A percentile compares a stretch with the other conserved stretches of the same genome.
Conservation (phyloP, 2,888 invertebrate species). For the Carcina quercana region DNA sequence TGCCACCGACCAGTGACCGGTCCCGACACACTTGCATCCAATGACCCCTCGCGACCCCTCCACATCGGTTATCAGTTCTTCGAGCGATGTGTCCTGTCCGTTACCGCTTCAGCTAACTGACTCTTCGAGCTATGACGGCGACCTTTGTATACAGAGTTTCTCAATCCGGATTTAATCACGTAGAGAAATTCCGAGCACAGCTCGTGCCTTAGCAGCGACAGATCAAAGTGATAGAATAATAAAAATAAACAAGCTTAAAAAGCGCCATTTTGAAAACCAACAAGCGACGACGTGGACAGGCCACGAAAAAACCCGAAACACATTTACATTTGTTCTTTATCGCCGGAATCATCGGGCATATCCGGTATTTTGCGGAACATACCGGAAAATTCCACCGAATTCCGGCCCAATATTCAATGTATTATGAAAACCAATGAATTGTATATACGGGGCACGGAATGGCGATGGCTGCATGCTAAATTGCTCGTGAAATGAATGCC, state of each 20-base stretch:
- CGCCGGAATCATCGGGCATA: constrained; percentile 1
- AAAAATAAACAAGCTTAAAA: not conserved
- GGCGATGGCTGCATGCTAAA: constrained; percentile 1
- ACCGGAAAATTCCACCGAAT: not conserved
- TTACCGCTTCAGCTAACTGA: too few relatives aligned
- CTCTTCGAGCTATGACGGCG: too few relatives aligned
- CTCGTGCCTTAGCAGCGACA: too few relatives aligned
- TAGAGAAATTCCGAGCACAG: too few relatives aligned
- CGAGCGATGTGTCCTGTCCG: too few relatives aligned
- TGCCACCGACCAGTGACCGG: too few relatives aligned
- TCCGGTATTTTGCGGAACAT: constrained; percentile 4
- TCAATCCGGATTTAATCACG: too few relatives aligned
- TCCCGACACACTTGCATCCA: too few relatives aligned
- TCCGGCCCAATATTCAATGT: not conserved
- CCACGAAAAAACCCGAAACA: not conserved
- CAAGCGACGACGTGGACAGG: not conserved
- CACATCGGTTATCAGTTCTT: too few relatives aligned
- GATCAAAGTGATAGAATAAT: not conserved
- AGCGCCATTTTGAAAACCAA: not conserved
- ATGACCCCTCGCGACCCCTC: too few relatives aligned
- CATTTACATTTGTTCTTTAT: not conserved
- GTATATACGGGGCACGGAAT: not conserved
- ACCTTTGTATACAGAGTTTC: too few relatives aligned
- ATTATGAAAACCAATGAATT: constrained; percentile 3
- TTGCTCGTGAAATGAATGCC: not conserved